Percentiles rank a stretch among this genome's conserved stretches.
phyloP scores from a whole-genome alignment of 1,140 invertebrate species.

The Penaeus japonicus region DNA sequence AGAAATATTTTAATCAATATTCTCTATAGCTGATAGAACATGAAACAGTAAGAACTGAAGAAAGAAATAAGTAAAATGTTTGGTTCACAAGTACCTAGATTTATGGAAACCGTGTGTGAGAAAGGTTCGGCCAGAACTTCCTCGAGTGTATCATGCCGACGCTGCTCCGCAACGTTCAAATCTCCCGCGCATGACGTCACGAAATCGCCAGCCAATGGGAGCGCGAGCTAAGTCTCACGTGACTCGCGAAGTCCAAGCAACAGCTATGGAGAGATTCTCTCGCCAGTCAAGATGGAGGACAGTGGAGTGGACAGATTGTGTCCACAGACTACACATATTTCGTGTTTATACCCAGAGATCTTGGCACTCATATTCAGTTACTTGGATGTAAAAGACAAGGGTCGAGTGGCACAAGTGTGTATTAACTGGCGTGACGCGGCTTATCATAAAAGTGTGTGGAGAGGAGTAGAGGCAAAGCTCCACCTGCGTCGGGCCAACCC shows the following conservation, averaged over 20 bases:
- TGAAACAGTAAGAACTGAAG: too few relatives aligned
- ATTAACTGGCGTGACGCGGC: conserved; percentile 85
- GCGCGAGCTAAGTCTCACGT: conserved; percentile 34
- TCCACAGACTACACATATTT: conserved; percentile 57
- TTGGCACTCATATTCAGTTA: conserved; percentile 90
- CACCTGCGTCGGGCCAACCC: conserved; percentile 85
- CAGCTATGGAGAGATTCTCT: conserved; percentile 57
- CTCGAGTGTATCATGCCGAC: conserved; percentile 43
- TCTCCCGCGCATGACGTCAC: conserved; percentile 54
- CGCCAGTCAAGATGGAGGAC: conserved; percentile 60
- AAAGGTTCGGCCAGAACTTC: conserved; percentile 17
- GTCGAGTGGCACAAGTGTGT: conserved; percentile 89
- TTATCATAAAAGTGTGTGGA: conserved; percentile 90
- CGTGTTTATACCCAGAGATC: conserved; percentile 84
- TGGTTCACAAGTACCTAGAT: too few relatives aligned
- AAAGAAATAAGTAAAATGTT: too few relatives aligned
- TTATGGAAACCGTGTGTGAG: background rate
- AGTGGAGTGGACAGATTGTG: conserved; percentile 53
- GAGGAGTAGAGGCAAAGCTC: conserved; percentile 87
- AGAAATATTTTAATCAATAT: too few relatives aligned
- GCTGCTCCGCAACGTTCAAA: conserved; percentile 45
- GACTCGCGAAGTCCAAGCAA: conserved; percentile 57
- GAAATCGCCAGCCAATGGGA: conserved; percentile 28
- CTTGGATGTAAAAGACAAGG: conserved; percentile 86
- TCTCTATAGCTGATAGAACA: too few relatives aligned